Evolutionary conservation across 53 echinoderm and acorn worm species (phyloP), one percentile per base, ranked within the genome.

Genomic region (Mesocentrotus franciscanus): DNA sequence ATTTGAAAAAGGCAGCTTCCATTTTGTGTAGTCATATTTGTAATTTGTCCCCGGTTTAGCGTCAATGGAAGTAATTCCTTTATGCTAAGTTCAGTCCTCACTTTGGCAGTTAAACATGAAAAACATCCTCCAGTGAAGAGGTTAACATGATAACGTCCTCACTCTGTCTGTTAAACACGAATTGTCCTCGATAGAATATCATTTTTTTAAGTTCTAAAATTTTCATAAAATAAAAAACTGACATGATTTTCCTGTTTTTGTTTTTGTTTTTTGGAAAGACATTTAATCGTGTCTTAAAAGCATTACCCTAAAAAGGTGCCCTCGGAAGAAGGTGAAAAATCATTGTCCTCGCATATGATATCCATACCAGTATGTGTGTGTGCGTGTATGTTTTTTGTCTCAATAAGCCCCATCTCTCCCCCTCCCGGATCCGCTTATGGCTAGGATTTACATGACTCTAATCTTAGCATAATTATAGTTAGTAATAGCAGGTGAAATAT

Each of bases 281-380:
- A 70, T 70, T 24, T 70, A 20, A 24, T 70, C 71, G 18, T 20
- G 71, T 70, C 71, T 70, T 24, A 20, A 20, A 70, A 70, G 24
- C 17, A 17, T 24, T 20, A 20, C 17, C 71, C 71, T 24, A 70
- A 70, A 70, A 20, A 24, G 71, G 71, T 70, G 71, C 24, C 71
- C 71, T 70, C 71, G 71, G 71, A 70, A 24, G 71, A 70, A 70
- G 71, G 71, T 70, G 71, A 70, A 70, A 70, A 70, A 70, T 70
- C 71, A 70, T 70, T 70, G 71, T 70, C 71, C 71, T 70, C 71
- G 5, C 71, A 70, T 70, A 70, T 70, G 24, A 70, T 70, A 70
- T 70, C 71, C 71, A 70, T 70, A 70, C 71, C 17, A 70, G 71
- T 70, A 70, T 4, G 71, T 70, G 39, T 49, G 49, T 49, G 49